Conservation (phyloP, 2,113 vertebrate genomes). For the Erythrocebus patas region DNA sequence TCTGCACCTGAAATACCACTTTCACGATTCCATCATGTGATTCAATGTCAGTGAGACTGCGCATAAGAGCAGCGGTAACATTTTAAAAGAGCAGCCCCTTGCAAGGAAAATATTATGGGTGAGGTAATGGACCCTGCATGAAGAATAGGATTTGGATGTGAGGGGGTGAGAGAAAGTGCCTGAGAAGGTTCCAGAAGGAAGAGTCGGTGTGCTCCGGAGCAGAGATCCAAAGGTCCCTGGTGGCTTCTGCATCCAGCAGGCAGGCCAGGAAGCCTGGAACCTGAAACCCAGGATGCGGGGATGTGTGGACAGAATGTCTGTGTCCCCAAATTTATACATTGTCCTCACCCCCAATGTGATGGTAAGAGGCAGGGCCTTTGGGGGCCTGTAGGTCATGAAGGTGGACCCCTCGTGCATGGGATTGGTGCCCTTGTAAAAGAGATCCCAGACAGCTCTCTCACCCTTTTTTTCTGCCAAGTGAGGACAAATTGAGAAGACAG, state of each 20-base stretch:
- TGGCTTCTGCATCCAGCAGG: neutral
- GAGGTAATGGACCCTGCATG: neutral
- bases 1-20: neutral
- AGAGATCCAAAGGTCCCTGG: neutral
- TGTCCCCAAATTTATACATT: neutral
- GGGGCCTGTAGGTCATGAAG: neutral
- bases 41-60: fast-evolving
- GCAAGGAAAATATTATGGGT: neutral
- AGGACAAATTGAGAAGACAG: neutral
- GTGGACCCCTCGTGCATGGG: neutral
- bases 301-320: neutral
- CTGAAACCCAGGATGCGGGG: neutral
- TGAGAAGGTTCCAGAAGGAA: neutral
- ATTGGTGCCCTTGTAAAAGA: neutral
- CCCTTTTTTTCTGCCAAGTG: neutral
- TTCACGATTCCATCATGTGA: no score
- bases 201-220: neutral
- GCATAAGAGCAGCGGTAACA: neutral
- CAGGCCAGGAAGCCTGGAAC: no score
- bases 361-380: neutral
- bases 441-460: neutral
- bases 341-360: neutral
- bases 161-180: neutral
- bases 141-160: neutral
- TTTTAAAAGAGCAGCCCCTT: neutral